Percentiles rank a stretch among this genome's conserved stretches.
These are phyloP conservation scores for Ammospiza maritima DNA, from an alignment of 2,797 vertebrate species.

Conservation along the genomic window DNA sequence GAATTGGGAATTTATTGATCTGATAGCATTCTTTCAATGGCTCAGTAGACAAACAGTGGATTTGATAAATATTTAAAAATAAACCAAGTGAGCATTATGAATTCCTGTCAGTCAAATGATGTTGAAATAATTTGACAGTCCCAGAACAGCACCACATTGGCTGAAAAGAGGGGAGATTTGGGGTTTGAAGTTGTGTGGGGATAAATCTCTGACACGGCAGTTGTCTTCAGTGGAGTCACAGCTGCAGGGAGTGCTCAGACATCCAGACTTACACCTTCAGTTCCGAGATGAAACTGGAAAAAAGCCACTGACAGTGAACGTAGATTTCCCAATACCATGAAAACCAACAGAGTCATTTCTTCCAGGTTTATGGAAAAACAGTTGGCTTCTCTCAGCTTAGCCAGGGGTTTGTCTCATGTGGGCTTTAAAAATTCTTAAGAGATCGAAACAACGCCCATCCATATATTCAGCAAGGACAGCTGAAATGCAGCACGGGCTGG, in stretches of 20 bases:
- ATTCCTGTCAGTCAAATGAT: background rate
- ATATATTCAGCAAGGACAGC: background rate
- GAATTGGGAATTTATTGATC: background rate
- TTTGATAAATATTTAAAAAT: conserved; percentile 4
- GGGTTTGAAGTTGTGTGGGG: background rate
- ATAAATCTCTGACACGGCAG: background rate
- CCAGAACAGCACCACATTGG: background rate
- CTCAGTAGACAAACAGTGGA: background rate
- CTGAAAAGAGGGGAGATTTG: background rate
- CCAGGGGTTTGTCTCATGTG: background rate
- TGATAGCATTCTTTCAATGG: background rate
- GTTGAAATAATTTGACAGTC: background rate
- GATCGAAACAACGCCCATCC: background rate
- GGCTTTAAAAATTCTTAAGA: conserved; percentile 22
- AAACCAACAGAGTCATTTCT: background rate
- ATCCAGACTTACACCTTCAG: background rate
- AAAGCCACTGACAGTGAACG: background rate
- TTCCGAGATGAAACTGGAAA: background rate
- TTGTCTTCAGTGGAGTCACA: background rate
- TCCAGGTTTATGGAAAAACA: conserved; percentile 26
- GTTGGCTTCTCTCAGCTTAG: background rate
- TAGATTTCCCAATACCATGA: conserved; percentile 12
- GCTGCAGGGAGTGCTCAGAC: background rate
- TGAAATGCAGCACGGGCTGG: background rate
- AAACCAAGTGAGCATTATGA: background rate